A percentile compares a stretch with the other conserved stretches of the same genome.
Conservation (phyloP, 2,888 invertebrate genomes). For the Leptogaster cylindrica region DNA sequence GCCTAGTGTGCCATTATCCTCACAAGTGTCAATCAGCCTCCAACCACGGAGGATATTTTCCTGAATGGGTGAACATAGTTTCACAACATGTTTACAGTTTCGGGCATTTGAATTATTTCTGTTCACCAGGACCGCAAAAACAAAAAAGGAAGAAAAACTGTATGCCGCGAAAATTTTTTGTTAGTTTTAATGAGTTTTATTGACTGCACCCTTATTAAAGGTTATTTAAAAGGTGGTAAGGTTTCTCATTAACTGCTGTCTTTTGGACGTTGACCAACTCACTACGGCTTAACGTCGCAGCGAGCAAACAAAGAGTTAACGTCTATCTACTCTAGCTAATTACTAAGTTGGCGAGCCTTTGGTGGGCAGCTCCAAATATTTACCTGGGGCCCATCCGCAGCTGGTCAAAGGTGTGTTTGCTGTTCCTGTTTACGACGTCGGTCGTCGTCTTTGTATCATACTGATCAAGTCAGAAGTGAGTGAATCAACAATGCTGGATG, state of each 20-base stretch:
- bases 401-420: not conserved
- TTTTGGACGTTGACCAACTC: not conserved
- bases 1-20: constrained; percentile 31
- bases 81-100: constrained; percentile 16
- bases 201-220: not conserved
- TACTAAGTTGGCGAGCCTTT: not conserved
- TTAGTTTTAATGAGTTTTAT: constrained; percentile 20
- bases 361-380: constrained; percentile 7
- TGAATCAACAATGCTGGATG: constrained; percentile 10
- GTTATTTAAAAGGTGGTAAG: not conserved
- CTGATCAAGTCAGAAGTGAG: not conserved
- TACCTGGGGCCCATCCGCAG: not conserved
- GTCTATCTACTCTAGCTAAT: not conserved
- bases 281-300: not conserved
- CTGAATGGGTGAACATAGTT: constrained; percentile 8
- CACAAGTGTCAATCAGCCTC: constrained; percentile 7
- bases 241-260: too few relatives aligned
- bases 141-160: too few relatives aligned
- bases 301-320: not conserved
- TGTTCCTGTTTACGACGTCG: not conserved
- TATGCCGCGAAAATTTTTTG: constrained; percentile 2
- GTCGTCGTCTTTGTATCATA: not conserved
- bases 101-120: not conserved
- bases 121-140: not conserved
- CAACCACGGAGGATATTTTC: not conserved